Conservation (phyloP, 2,113 vertebrate genomes). For the Eonycteris spelaea region DNA sequence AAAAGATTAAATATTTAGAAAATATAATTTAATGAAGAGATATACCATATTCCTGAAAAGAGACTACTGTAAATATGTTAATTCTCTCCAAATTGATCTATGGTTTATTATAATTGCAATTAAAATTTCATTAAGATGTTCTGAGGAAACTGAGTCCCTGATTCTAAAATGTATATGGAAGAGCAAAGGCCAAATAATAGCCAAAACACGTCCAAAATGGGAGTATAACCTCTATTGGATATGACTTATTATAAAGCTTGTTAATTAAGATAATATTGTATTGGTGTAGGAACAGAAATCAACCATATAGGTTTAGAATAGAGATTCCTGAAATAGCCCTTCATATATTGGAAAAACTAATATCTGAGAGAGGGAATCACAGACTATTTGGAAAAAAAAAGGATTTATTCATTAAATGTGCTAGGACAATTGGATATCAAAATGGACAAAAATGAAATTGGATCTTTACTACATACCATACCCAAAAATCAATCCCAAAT, state of each 20-base stretch:
- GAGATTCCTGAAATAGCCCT: neutral
- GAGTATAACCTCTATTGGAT: neutral
- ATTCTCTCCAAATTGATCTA: neutral
- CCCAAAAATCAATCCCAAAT: neutral
- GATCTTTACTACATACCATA: neutral
- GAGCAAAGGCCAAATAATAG: neutral
- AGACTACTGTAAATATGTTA: neutral
- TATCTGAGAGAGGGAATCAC: neutral
- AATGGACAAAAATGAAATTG: neutral
- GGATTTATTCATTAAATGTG: neutral
- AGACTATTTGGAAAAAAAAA: neutral
- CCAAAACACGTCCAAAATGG: neutral
- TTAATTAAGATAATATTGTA: neutral
- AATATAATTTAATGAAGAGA: neutral
- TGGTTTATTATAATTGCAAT: neutral
- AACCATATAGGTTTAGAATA: neutral
- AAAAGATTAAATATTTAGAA: neutral
- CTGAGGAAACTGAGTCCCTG: neutral
- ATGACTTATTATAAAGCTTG: neutral
- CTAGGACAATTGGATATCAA: neutral
- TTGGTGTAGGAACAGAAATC: neutral
- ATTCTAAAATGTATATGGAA: neutral
- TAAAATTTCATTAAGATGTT: neutral
- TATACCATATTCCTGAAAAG: neutral
- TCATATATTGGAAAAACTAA: neutral